A percentile compares a stretch with the other conserved stretches of the same genome.
Conservation (phyloP, 2,888 invertebrate species). For the Troides aeacus region DNA sequence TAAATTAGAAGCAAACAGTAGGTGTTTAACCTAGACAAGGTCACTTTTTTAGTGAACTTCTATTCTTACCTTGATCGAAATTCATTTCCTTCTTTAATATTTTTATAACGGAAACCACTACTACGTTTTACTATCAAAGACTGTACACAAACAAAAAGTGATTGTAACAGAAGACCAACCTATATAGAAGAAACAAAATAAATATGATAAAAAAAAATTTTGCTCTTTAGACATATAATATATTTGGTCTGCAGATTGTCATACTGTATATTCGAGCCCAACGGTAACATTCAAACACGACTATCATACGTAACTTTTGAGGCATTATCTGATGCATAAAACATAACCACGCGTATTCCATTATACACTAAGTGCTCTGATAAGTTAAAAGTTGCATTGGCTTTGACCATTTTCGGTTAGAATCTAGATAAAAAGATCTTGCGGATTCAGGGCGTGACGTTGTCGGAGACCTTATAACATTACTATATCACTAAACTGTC, state of each 20-base stretch:
- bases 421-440: constrained; percentile 14
- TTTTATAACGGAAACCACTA: background rate
- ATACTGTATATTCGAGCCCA: background rate
- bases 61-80: background rate
- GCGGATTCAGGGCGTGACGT: constrained; percentile 4
- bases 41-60: background rate
- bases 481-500: background rate
- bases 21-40: background rate
- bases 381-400: constrained; percentile 24
- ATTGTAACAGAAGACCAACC: background rate
- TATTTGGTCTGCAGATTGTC: too few species aligned
- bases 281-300: constrained; percentile 5
- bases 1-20: background rate
- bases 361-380: constrained; percentile 27
- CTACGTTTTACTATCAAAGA: background rate
- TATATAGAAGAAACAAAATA: background rate
- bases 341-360: constrained; percentile 23
- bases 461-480: background rate
- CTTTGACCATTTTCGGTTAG: constrained; percentile 21
- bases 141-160: background rate
- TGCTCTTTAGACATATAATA: too few species aligned
- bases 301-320: constrained; percentile 10
- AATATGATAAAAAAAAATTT: background rate
- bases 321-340: constrained; percentile 29
- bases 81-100: background rate